These are phyloP conservation scores for Rhabditophanes sp. DNA, from an alignment of 2,888 invertebrate species.

Conservation along the genomic window DNA sequence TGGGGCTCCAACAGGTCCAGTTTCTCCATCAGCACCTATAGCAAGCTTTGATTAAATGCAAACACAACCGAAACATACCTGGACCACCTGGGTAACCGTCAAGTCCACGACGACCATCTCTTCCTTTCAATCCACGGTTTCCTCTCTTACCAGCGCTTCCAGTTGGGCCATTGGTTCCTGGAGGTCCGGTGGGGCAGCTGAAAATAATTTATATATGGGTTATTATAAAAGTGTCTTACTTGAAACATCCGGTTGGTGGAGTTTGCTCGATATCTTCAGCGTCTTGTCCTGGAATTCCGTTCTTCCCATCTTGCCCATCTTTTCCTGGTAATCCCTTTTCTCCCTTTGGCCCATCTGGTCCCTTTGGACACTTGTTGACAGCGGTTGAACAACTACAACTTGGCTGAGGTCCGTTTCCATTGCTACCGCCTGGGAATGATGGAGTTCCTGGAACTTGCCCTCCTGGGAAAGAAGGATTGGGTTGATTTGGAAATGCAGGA, in stretches of 20 bases:
- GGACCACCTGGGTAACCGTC: background rate
- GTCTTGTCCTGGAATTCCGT: slow-evolving; percentile 13
- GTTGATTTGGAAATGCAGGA: background rate
- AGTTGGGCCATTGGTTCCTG: slow-evolving; percentile 9
- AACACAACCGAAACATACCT: slow-evolving; percentile 8
- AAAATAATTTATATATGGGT: slow-evolving; percentile 2
- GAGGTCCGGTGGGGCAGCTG: slow-evolving; percentile 8
- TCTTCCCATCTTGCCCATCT: slow-evolving; percentile 6
- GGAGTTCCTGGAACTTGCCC: background rate
- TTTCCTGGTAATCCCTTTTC: slow-evolving; percentile 5
- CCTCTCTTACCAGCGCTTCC: slow-evolving; percentile 5
- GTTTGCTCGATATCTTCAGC: slow-evolving; percentile 16
- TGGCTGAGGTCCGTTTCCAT: background rate
- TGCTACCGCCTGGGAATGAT: background rate
- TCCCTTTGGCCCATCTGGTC: slow-evolving; percentile 11
- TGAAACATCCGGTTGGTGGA: slow-evolving; percentile 18
- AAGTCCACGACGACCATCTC: slow-evolving; percentile 3
- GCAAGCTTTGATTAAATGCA: background rate
- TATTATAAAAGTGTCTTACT: slow-evolving; percentile 3
- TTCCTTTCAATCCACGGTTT: slow-evolving; percentile 3
- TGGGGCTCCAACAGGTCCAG: slow-evolving; percentile 10
- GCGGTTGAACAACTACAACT: background rate
- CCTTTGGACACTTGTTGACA: slow-evolving; percentile 8
- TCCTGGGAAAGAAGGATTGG: no score
- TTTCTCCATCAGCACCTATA: slow-evolving; percentile 11